phyloP scores from a whole-genome alignment of 2,888 invertebrate species.

The Nomada goodeniana region DNA sequence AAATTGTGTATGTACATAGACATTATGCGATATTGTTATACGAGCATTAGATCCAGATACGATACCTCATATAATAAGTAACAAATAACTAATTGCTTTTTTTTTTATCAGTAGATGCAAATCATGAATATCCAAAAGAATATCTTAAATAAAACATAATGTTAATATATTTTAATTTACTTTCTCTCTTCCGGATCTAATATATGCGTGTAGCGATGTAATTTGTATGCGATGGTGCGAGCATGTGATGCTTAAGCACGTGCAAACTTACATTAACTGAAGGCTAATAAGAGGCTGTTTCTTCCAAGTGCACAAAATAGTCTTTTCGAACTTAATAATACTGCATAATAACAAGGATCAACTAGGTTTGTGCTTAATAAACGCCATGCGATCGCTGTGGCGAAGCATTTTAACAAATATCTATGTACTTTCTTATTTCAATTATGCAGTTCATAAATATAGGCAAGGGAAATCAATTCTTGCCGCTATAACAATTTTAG shows the following conservation, averaged over 20 bases:
- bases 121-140: neutral
- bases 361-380: constrained; percentile 81
- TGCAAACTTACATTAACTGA: constrained; percentile 72
- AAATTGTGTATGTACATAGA: constrained; percentile 7
- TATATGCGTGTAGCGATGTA: constrained; percentile 16
- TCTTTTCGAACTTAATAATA: constrained; percentile 57
- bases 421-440: constrained; percentile 1
- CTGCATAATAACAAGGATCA: constrained; percentile 56
- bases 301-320: constrained; percentile 76
- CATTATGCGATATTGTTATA: constrained; percentile 22
- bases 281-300: constrained; percentile 81
- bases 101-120: neutral
- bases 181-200: constrained; percentile 35
- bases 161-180: neutral
- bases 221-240: constrained; percentile 45
- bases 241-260: constrained; percentile 70
- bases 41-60: constrained; percentile 23
- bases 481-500: constrained; percentile 19
- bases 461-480: constrained; percentile 50
- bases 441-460: constrained; percentile 14
- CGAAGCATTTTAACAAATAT: constrained; percentile 57
- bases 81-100: constrained; percentile 1
- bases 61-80: neutral
- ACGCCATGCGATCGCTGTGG: constrained; percentile 64
- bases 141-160: neutral